Percentiles rank a stretch among this genome's conserved stretches.
phyloP scores from a whole-genome alignment of 2,797 vertebrate genomes.

The Lagodon rhomboides region DNA sequence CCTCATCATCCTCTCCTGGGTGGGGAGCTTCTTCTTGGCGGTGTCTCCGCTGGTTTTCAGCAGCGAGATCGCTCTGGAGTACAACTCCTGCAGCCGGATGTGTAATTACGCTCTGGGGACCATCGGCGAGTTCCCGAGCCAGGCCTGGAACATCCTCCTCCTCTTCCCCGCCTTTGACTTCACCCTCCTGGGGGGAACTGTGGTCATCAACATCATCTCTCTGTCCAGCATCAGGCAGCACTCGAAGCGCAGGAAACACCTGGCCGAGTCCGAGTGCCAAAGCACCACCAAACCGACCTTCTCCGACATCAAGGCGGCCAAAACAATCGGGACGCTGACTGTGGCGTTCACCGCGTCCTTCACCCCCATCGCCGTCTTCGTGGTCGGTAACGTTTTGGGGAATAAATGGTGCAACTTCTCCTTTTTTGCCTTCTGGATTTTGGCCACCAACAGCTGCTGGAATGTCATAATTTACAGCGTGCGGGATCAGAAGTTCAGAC shows the following conservation, averaged over 20 bases:
- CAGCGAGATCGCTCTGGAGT: constrained; percentile 83
- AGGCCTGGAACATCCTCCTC: constrained; percentile 85
- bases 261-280: constrained; percentile 77
- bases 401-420: constrained; percentile 89
- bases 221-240: constrained; percentile 85
- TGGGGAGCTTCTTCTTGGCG: constrained; percentile 85
- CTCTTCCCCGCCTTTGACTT: constrained; percentile 85
- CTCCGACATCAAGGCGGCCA: constrained; percentile 89
- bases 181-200: constrained; percentile 80
- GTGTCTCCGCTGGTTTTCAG: constrained; percentile 84
- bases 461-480: constrained; percentile 89
- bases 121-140: constrained; percentile 69
- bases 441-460: constrained; percentile 87
- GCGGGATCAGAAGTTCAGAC: constrained; percentile 86
- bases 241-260: constrained; percentile 81
- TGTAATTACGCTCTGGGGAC: constrained; percentile 85
- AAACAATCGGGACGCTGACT: constrained; percentile 86
- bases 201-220: constrained; percentile 85
- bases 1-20: constrained; percentile 85
- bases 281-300: constrained; percentile 81
- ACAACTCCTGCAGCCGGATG: constrained; percentile 88
- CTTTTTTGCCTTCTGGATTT: constrained; percentile 89
- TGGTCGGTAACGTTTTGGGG: constrained; percentile 87
- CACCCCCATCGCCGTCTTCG: constrained; percentile 88
- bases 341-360: constrained; percentile 86